Base-by-base conservation (phyloP, 2,888 invertebrate species). In the Malachius bipustulatus region DNA sequence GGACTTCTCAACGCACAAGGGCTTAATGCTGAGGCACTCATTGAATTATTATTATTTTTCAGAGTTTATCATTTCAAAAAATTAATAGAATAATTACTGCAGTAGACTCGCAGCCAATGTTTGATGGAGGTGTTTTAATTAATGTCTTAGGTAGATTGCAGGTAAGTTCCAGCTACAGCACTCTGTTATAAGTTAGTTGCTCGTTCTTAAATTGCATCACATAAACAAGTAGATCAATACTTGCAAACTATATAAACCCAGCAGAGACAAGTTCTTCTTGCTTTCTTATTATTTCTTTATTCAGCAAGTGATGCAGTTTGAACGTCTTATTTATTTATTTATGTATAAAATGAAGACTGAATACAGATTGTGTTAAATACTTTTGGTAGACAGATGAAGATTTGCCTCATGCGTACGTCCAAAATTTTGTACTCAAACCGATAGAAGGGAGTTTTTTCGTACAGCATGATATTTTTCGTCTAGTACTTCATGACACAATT, bases 41-140 rank as follows among this genome's bases (percentile, higher is more conserved):
- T n/a, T 19, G n/a, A 19, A 19, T 19, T 19, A 19, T n/a, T 34
- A n/a, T 37, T 2, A 19, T 35, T 46, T 71, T 82, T 46, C 70
- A 93, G 90, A 77, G 80, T 59, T 71, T 96, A 62, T 73, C 81
- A 46, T 94, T 96, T 71, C 85, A 88, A 73, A 87, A 85, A 69
- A 94, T 96, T 55, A 80, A 79, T 60, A 79, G 94, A 63, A 73
- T 80, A 55, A 80, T 96, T 58, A 94, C 96, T 39, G 82, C 88
- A 14, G 79, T 93, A 42, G 97, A 97, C 63, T 89, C 90, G 32
- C 97, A 97, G 64, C 97, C 97, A n/a, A 93, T 88, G 75, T 85
- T 88, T 57, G 96, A 94, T 66, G 96, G 94, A 40, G 94, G 94
- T 44, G 87, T 97, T 48, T 66, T 96, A 62, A 90, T 97, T 50